Evolutionary conservation across 2,888 invertebrate genomes (phyloP), one percentile per base, ranked within the genome.

Genomic region (Lycocerus yunnanus): DNA sequence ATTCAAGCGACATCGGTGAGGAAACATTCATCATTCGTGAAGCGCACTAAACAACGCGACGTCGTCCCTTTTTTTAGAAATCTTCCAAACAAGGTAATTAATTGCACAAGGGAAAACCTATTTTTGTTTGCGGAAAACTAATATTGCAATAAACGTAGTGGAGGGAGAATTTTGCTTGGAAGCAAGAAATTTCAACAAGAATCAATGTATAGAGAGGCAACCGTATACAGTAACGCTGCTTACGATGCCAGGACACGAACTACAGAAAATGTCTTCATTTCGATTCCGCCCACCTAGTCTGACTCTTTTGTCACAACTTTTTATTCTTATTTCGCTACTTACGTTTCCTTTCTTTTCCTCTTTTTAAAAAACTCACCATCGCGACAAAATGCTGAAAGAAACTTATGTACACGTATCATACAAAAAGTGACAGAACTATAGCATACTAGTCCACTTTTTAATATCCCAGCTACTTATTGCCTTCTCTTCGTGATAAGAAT

Each of bases 301-400:
- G 81, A 82, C 81, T 82, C 84, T 84, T 43, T 83, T 83, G 83
- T 83, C 83, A 83, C 83, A 82, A 84, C 82, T 84, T 84, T 82
- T 84, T 83, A 83, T 83, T 76, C 81, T 81, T 80, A 81, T 80
- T 82, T 79, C 78, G 78, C 75, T 74, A 75, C 77, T 63, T 24
- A 60, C 66, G 63, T 58, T 69, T 67, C 69, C 72, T 68, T 71
- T 16, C 16, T 68, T 70, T 69, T 77, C 65, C 70, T 73, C 72
- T 43, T 16, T 24, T 65, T 24, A 66, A 73, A 43, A 67, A 21
- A 14, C 69, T 20, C 24, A 18, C 60, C 71, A 74, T 71, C 69
- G 61, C 61, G 69, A 75, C 61, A 61, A 69, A 75, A 72, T 72
- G 69, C 75, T 43, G 63, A 71, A 74, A 67, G 66, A 71, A 74